Evolutionary conservation across 2,888 invertebrate species (phyloP).

Genomic region (Hedychridium roseum): DNA sequence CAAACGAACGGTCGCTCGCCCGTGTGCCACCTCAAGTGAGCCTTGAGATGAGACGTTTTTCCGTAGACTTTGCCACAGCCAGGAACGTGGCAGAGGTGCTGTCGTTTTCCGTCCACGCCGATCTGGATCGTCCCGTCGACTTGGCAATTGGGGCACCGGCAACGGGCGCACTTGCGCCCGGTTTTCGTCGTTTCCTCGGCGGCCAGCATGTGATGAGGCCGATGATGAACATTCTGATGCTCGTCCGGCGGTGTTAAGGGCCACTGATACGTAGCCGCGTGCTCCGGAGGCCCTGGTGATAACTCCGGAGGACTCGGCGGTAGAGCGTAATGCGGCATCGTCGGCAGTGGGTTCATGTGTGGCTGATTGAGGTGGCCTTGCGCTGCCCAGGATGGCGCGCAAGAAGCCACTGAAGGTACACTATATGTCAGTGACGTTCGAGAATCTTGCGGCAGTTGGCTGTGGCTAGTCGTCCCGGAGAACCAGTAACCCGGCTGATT

Average conservation of each 20-base stretch:
- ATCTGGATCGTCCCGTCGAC: constrained; percentile 78
- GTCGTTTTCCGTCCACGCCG: constrained; percentile 81
- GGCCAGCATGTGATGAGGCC: constrained; percentile 1
- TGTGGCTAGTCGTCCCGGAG: constrained; percentile 32
- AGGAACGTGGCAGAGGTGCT: constrained; percentile 86
- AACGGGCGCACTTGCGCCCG: constrained; percentile 75
- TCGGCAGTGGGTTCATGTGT: constrained; percentile 29
- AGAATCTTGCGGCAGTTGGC: constrained; percentile 43
- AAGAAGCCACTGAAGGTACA: constrained; percentile 28
- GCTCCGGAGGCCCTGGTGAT: constrained; percentile 43
- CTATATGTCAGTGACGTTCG: constrained; percentile 44
- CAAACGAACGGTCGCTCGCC: constrained; percentile 92
- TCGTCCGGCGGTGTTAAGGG: constrained; percentile 47
- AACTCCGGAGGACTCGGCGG: constrained; percentile 49
- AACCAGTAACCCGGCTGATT: constrained; percentile 48
- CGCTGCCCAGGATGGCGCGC: constrained; percentile 35
- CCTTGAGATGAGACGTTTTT: constrained; percentile 93
- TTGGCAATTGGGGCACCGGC: constrained; percentile 83
- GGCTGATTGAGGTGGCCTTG: constrained; percentile 35
- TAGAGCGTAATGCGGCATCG: constrained; percentile 46
- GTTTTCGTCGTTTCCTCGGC: constrained; percentile 38
- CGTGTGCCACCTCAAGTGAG: constrained; percentile 91
- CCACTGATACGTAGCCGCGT: constrained; percentile 44
- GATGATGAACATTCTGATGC: constrained; percentile 16
- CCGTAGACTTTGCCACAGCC: constrained; percentile 91